Percentiles rank a stretch among this genome's conserved stretches.
Conservation (phyloP, 2,888 invertebrate species). For the Drosophila cyrtoloma region DNA sequence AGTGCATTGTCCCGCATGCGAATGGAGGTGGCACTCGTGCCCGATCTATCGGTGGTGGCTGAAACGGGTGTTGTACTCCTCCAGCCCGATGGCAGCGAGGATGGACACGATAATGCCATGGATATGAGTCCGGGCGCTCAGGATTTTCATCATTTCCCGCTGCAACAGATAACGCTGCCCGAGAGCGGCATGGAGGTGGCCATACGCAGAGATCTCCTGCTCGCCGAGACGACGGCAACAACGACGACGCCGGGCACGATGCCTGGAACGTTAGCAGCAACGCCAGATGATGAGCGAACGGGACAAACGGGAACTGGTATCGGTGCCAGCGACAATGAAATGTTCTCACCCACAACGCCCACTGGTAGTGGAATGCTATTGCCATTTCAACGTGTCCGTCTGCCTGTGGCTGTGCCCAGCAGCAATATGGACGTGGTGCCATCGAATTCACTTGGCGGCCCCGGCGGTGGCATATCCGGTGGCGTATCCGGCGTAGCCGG, state of each 20-base stretch:
- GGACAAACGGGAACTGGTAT: conserved; percentile 57
- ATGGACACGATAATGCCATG: conserved; percentile 67
- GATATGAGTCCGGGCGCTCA: conserved; percentile 74
- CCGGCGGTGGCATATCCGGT: conserved; percentile 43
- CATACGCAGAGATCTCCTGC: conserved; percentile 82
- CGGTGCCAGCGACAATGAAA: conserved; percentile 66
- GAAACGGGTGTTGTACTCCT: conserved; percentile 84
- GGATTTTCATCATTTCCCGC: conserved; percentile 81
- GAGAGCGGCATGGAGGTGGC: conserved; percentile 85
- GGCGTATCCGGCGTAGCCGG: conserved; percentile 51
- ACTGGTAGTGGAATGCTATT: conserved; percentile 82
- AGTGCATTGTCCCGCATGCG: conserved; percentile 64
- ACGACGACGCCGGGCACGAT: conserved; percentile 24
- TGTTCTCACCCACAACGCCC: conserved; percentile 83
- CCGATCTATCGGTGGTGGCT: conserved; percentile 85
- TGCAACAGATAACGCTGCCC: conserved; percentile 83
- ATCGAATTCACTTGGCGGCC: conserved; percentile 80
- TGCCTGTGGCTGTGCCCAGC: conserved; percentile 85
- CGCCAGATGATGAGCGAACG: neutral
- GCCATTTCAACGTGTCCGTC: conserved; percentile 84
- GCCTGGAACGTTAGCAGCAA: conserved; percentile 15
- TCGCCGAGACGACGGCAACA: conserved; percentile 64
- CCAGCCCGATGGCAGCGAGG: conserved; percentile 81
- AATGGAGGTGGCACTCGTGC: conserved; percentile 85
- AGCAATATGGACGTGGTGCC: conserved; percentile 86